Base-by-base conservation (phyloP, 1,140 invertebrate genomes). In the Gonatopus flavifemur region DNA sequence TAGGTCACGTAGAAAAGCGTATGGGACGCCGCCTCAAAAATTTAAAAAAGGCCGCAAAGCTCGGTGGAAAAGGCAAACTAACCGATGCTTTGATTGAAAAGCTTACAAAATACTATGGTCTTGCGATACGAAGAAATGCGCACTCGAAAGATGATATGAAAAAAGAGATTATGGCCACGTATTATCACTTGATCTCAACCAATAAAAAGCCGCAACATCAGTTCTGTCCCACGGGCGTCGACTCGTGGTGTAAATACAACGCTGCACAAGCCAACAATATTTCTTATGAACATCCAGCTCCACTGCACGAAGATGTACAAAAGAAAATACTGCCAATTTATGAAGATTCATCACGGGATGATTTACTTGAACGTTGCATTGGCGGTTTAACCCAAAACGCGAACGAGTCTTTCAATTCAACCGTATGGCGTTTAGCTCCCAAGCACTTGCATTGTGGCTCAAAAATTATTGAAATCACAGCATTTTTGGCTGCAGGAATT, bases 321-420 rank as follows among this genome's bases (percentile, higher is more conserved):
- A 19, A 15, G 18, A 37, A n/a, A n/a, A n/a, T n/a, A n/a, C n/a
- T n/a, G n/a, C n/a, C n/a, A n/a, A n/a, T n/a, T n/a, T n/a, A n/a
- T 16, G 21, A 47, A 47, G 44, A 47, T n/a, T 30, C 18, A 6
- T 47, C 44, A 13, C 20, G 18, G n/a, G 32, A 47, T 25, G 21
- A 47, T 37, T 20, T 48, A 12, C 16, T 48, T 10, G 22, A 25
- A 15, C 21, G n/a, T n/a, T n/a, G n/a, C n/a, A n/a, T n/a, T n/a
- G n/a, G n/a, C n/a, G n/a, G n/a, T n/a, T n/a, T n/a, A 18, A 48
- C 46, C 10, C 57, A 60, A 49, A 65, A 60, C 32, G 28, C 18
- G 9, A 63, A 66, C 33, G 58, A 66, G 49, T 43, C 35, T 9
- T 61, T 61, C 31, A 66, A 66, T 30, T 41, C 49, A 19, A 41